Evolutionary conservation across 1,140 invertebrate genomes (phyloP).

Genomic region (Listronotus oregonensis): DNA sequence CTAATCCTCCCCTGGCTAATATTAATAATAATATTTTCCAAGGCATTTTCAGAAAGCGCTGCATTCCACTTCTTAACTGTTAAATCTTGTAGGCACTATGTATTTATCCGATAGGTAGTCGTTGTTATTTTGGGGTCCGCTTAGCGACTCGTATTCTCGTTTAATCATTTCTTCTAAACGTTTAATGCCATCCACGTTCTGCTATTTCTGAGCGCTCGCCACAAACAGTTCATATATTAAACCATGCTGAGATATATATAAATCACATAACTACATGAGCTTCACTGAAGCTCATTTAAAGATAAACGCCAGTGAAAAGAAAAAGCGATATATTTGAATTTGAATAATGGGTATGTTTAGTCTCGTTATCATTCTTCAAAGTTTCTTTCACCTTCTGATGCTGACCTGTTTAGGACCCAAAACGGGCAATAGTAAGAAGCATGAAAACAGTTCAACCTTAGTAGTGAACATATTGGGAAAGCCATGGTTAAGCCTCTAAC

Average conservation of each 20-base stretch:
- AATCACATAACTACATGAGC: too few species aligned
- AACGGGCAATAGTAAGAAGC: conserved; percentile 65
- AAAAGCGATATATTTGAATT: too few species aligned
- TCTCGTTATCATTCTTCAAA: too few species aligned
- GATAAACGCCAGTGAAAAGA: too few species aligned
- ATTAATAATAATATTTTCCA: conserved; percentile 60
- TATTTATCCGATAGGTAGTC: conserved; percentile 27
- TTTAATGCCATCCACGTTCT: conserved; percentile 65
- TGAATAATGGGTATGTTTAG: too few species aligned
- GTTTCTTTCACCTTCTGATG: conserved; percentile 59
- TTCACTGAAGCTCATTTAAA: too few species aligned
- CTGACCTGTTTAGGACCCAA: conserved; percentile 61
- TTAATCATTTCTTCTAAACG: conserved; percentile 63
- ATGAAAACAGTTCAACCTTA: conserved; percentile 68
- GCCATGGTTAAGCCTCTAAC: conserved; percentile 75
- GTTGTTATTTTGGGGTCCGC: conserved; percentile 37
- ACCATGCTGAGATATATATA: conserved; percentile 70
- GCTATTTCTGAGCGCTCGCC: conserved; percentile 68
- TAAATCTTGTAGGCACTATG: conserved; percentile 51
- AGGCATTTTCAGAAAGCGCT: conserved; percentile 46
- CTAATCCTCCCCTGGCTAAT: conserved; percentile 62
- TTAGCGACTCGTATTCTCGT: conserved; percentile 56
- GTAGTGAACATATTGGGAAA: conserved; percentile 73
- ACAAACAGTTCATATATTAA: conserved; percentile 74
- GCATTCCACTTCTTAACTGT: conserved; percentile 58